Evolutionary conservation across 1,140 invertebrate species (phyloP), one percentile per base, ranked within the genome.

Genomic region (Euglossa dilemma): DNA sequence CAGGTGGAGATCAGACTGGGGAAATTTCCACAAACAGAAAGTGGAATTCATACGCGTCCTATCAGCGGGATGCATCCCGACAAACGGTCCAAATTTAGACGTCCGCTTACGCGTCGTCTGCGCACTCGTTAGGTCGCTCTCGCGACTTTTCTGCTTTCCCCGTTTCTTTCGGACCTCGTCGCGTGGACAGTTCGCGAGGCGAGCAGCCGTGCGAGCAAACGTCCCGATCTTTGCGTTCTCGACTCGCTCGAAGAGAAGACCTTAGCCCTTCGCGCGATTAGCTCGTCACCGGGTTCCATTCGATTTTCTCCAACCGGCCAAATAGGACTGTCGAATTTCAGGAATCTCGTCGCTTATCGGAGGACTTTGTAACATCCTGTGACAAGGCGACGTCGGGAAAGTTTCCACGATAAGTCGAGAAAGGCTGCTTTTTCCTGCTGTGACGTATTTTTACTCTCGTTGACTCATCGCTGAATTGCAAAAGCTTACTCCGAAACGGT

Each of bases 311-410:
- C 0, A n/a, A 16, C n/a, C 9, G 20, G 5, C 0, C 43, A 72
- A n/a, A 72, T 75, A 81, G 28, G n/a, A 56, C n/a, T 43, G 56
- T 64, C 43, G 28, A 76, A 66, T 28, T 45, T 52, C 28, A 66
- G 54, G 45, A 83, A 72, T 59, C n/a, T 72, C 54, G 36, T 2
- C 18, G 18, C 5, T 84, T 87, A 74, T 87, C 83, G 16, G 5
- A 50, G 78, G 47, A 78, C 70, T 84, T 87, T 82, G 85, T 78
- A 79, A 85, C 79, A 81, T 87, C 85, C 82, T 87, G 63, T 74
- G 83, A 80, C 77, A 36, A 12, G 14, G 20, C 28, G 0, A 12
- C 11, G 54, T 14, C 20, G 36, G 63, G 77, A 81, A 87, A 78
- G 76, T 74, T 50, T 56, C 25, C 36, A 25, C 45, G 87, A 87